phyloP scores from a whole-genome alignment of 2,888 invertebrate genomes.

The Perizoma flavofasciatum region DNA sequence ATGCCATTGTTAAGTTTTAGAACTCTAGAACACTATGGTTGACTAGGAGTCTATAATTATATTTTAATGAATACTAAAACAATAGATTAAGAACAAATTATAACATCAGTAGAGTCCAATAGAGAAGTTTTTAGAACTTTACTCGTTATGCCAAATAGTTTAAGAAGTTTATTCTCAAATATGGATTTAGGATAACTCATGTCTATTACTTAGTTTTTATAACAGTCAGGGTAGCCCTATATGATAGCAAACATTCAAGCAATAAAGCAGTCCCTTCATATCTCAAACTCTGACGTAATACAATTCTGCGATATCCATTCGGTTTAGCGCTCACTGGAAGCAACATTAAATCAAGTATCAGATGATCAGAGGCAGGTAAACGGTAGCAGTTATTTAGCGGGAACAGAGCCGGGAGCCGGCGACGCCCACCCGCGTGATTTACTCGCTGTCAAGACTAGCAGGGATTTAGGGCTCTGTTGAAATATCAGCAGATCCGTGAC shows the following conservation, averaged over 20 bases:
- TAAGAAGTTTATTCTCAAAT: too few species aligned
- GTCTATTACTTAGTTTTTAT: constrained; percentile 1
- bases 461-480: constrained; percentile 72
- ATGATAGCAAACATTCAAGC: constrained; percentile 27
- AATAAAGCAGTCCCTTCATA: constrained; percentile 39
- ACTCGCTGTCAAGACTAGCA: constrained; percentile 59
- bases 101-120: too few species aligned
- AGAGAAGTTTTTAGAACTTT: too few species aligned
- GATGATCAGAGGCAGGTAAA: constrained; percentile 80
- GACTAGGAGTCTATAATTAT: constrained; percentile 12
- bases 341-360: constrained; percentile 79
- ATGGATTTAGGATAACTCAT: background rate
- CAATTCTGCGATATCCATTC: constrained; percentile 46
- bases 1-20: constrained; percentile 21
- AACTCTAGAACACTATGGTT: constrained; percentile 11
- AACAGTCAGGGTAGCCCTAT: constrained; percentile 21
- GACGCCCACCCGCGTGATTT: constrained; percentile 78
- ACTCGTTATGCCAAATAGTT: too few species aligned
- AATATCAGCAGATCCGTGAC: constrained; percentile 74
- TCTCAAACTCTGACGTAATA: constrained; percentile 44
- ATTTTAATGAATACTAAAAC: constrained; percentile 9
- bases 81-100: constrained; percentile 1
- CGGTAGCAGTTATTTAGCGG: constrained; percentile 79
- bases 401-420: constrained; percentile 46
- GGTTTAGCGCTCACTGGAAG: constrained; percentile 57